phyloP scores from a whole-genome alignment of 2,113 vertebrate species.

The Monarcha castaneiventris region DNA sequence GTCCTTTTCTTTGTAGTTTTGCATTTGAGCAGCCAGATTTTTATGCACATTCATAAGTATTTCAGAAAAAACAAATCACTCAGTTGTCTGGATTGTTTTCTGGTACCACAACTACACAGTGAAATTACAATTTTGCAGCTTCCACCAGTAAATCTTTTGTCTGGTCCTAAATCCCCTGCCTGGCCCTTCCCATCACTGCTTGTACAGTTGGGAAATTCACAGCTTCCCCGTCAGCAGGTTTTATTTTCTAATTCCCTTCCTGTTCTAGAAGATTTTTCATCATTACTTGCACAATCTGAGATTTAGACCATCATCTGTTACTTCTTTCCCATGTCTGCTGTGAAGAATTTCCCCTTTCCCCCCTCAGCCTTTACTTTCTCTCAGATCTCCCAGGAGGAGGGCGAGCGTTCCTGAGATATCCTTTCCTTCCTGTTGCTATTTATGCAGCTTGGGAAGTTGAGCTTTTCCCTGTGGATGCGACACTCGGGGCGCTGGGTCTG shows the following conservation, averaged over 20 bases:
- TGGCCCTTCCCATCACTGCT: background rate
- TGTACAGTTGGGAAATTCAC: background rate
- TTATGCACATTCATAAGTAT: background rate
- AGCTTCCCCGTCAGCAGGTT: background rate
- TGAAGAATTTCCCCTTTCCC: background rate
- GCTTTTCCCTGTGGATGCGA: background rate
- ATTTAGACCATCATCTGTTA: background rate
- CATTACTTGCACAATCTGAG: background rate
- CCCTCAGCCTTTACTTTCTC: background rate
- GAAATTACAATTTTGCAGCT: background rate
- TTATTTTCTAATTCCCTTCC: slow-evolving; percentile 6
- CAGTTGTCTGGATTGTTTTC: background rate
- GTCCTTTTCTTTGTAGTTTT: background rate
- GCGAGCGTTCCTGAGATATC: background rate
- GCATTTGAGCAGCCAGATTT: background rate
- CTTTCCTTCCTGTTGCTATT: background rate
- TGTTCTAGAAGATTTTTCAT: background rate
- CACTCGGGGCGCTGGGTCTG: background rate
- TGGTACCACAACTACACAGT: background rate
- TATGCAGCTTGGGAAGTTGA: background rate
- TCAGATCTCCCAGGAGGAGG: background rate
- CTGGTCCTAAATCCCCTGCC: background rate
- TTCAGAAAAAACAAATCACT: background rate
- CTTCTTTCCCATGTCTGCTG: background rate
- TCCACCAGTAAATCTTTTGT: background rate